phyloP scores from a whole-genome alignment of 2,888 invertebrate genomes.

The Macaria notata region DNA sequence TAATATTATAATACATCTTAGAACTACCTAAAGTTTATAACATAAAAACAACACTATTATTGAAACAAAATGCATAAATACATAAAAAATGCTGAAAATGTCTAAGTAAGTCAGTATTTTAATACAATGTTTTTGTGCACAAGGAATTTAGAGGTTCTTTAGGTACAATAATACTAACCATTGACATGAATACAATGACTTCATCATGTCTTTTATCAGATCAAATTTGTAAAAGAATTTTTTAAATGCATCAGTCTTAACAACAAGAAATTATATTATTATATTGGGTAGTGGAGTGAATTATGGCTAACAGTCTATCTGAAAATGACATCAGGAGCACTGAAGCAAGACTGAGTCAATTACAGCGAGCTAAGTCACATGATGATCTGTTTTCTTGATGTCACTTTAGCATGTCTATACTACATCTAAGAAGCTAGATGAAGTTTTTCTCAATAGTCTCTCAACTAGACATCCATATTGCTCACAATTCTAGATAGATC shows the following conservation, averaged over 20 bases:
- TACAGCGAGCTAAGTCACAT: no score
- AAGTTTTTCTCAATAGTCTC: no score
- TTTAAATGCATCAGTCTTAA: slow-evolving; percentile 72
- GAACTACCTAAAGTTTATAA: slow-evolving; percentile 6
- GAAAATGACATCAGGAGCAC: no score
- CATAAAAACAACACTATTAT: slow-evolving; percentile 9
- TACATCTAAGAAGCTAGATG: no score
- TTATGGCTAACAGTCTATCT: not conserved
- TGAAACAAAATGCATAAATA: not conserved
- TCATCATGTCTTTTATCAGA: slow-evolving; percentile 9
- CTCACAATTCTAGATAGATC: no score
- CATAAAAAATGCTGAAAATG: not conserved
- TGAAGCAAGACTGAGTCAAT: no score
- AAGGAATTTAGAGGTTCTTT: not conserved
- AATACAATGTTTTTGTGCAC: not conserved
- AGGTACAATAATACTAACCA: slow-evolving; percentile 1
- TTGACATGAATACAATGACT: not conserved
- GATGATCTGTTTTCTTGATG: no score
- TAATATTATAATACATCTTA: slow-evolving; percentile 7
- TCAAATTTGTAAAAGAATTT: slow-evolving; percentile 23
- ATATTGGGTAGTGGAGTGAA: slow-evolving; percentile 16
- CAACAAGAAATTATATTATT: slow-evolving; percentile 25
- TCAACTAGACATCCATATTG: no score
- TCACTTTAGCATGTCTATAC: no score
- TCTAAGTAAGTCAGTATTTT: no score